A percentile compares a stretch with the other conserved stretches of the same genome.
Conservation (phyloP, 2,113 vertebrate genomes). For the Oryzias celebensis region DNA sequence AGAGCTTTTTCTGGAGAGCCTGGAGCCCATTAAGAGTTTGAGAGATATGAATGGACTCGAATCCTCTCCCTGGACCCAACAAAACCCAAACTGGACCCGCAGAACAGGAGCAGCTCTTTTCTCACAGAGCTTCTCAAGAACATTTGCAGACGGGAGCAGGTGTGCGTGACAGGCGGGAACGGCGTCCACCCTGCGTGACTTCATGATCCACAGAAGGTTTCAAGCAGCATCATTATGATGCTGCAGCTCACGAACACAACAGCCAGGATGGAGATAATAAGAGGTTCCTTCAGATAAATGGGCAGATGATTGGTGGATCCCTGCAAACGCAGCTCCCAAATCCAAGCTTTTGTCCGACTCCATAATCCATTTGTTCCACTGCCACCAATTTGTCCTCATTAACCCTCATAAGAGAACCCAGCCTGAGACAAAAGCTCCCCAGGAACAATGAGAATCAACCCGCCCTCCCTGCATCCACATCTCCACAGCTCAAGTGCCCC, state of each 20-base stretch:
- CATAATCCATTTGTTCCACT: slow-evolving; percentile 87
- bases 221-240: slow-evolving; percentile 2
- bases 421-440: slow-evolving; percentile 86
- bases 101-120: slow-evolving; percentile 71
- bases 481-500: slow-evolving; percentile 70
- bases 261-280: slow-evolving; percentile 68
- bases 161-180: slow-evolving; percentile 72
- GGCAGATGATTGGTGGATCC: slow-evolving; percentile 76
- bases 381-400: slow-evolving; percentile 93
- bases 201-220: slow-evolving; percentile 20
- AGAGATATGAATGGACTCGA: slow-evolving; percentile 85
- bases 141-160: slow-evolving; percentile 64
- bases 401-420: slow-evolving; percentile 88
- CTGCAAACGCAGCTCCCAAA: slow-evolving; percentile 65
- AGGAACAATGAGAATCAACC: slow-evolving; percentile 80
- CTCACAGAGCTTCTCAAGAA: slow-evolving; percentile 68
- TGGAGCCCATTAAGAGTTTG: slow-evolving; percentile 90
- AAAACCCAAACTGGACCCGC: slow-evolving; percentile 53
- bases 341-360: slow-evolving; percentile 80
- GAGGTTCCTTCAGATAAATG: slow-evolving; percentile 81
- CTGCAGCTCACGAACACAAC: slow-evolving; percentile 7
- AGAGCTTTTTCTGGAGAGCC: slow-evolving; percentile 88
- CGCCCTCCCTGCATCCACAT: slow-evolving; percentile 66
- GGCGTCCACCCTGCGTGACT: slow-evolving; percentile 39
- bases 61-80: slow-evolving; percentile 71